Evolutionary conservation across 2,113 vertebrate genomes (phyloP).

Genomic region (Chunga burmeisteri): DNA sequence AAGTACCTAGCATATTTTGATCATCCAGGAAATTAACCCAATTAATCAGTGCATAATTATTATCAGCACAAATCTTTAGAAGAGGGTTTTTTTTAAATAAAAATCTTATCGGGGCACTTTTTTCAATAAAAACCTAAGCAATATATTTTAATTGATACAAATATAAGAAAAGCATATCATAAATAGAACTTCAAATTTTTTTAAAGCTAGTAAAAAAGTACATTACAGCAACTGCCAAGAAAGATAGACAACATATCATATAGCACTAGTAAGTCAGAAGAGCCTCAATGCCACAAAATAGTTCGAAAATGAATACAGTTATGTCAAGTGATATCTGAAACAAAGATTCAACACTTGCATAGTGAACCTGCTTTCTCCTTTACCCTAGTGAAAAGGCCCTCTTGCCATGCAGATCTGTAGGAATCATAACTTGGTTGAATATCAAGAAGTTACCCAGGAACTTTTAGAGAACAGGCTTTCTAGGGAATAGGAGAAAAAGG

Average conservation of each 20-base stretch:
- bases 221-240: not conserved
- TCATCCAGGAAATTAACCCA: conserved; percentile 30
- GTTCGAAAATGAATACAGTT: not conserved
- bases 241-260: not conserved
- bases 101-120: not conserved
- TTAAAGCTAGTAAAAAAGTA: not conserved
- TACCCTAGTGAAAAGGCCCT: not conserved
- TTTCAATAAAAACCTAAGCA: not conserved
- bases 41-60: conserved; percentile 22
- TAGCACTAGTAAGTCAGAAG: not conserved
- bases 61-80: conserved; percentile 8
- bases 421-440: not conserved
- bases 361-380: not conserved
- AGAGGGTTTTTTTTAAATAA: not conserved
- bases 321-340: not conserved
- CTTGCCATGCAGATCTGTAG: not conserved
- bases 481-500: not conserved
- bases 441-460: not conserved
- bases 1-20: conserved; percentile 29
- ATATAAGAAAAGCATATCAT: not conserved
- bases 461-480: not conserved
- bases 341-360: not conserved
- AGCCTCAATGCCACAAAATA: not conserved
- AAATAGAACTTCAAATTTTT: not conserved
- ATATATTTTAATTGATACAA: not conserved